These are phyloP conservation scores for Corydoras maculifer DNA, from an alignment of 2,113 vertebrate genomes.

Conservation along the genomic window DNA sequence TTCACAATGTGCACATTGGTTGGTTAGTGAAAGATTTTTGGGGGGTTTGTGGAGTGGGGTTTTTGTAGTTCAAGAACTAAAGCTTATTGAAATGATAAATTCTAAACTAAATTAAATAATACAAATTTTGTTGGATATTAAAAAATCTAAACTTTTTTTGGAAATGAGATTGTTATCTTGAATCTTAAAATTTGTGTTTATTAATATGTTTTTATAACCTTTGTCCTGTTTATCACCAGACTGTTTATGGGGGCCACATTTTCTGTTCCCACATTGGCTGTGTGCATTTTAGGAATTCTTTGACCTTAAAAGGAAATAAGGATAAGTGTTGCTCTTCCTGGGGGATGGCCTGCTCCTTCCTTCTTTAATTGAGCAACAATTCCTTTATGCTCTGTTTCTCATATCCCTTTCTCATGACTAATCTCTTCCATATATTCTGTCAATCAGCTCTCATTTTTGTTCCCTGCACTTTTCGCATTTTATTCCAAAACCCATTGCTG, in stretches of 20 bases:
- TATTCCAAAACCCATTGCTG: too few species aligned
- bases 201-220: conserved; percentile 46
- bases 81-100: too few species aligned
- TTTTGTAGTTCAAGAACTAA: too few species aligned
- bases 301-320: conserved; percentile 71
- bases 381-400: conserved; percentile 30
- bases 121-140: background rate
- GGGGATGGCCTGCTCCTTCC: conserved; percentile 62
- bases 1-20: too few species aligned
- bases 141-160: background rate
- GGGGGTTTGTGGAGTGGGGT: too few species aligned
- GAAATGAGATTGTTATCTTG: background rate
- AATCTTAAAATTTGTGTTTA: background rate
- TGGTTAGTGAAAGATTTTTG: too few species aligned
- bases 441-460: background rate
- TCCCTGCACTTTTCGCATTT: too few species aligned
- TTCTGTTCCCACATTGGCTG: conserved; percentile 58
- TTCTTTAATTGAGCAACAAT: conserved; percentile 21
- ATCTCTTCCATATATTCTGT: background rate
- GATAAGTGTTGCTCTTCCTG: conserved; percentile 62
- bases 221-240: conserved; percentile 37
- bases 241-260: conserved; percentile 49
- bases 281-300: conserved; percentile 64
- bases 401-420: conserved; percentile 15
- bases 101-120: too few species aligned